Percentiles rank a stretch among this genome's conserved stretches.
Evolutionary conservation across 2,113 vertebrate species (phyloP).

Genomic region (Anseranas semipalmata): DNA sequence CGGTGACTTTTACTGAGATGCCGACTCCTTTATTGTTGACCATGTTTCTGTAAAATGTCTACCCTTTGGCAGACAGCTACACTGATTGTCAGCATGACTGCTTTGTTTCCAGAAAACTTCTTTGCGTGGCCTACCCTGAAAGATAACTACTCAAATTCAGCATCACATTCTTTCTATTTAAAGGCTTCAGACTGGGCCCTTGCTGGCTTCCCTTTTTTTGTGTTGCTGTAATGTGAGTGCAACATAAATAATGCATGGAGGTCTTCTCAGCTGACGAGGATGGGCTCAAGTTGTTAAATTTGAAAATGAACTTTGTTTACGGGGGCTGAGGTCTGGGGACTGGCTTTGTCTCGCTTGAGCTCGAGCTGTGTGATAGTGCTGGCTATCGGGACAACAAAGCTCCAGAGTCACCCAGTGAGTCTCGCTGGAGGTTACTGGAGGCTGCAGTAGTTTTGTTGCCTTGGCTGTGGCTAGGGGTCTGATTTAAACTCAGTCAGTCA

Average conservation of each 20-base stretch:
- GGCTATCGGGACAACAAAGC: neutral
- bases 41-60: neutral
- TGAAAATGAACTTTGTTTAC: slow-evolving; percentile 25
- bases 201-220: neutral
- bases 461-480: neutral
- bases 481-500: neutral
- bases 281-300: neutral
- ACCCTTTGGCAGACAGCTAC: neutral
- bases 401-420: neutral
- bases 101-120: slow-evolving; percentile 51
- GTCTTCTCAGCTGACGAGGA: neutral
- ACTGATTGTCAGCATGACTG: neutral
- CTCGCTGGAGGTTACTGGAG: neutral
- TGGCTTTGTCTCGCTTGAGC: neutral
- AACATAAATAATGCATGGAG: slow-evolving; percentile 1
- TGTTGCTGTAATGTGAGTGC: slow-evolving; percentile 21
- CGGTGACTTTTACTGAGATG: neutral
- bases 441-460: neutral
- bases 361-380: neutral
- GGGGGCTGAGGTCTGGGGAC: neutral
- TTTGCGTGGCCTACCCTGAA: neutral
- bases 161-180: neutral
- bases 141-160: neutral
- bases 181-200: neutral
- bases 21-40: neutral